Evolutionary conservation across 1,140 invertebrate species (phyloP).

Genomic region (Trichogramma pretiosum): DNA sequence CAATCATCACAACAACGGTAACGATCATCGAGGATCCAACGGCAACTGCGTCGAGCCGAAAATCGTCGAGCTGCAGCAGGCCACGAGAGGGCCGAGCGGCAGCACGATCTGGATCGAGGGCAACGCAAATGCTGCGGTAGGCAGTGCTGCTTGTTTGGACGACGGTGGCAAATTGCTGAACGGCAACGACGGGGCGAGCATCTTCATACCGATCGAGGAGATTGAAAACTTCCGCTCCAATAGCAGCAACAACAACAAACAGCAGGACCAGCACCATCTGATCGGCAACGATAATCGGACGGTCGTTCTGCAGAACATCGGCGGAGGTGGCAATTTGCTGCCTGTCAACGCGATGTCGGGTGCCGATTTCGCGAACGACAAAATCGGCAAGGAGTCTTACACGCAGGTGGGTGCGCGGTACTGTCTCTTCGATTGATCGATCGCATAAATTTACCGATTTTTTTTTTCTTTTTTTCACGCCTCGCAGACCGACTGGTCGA

Average conservation of each 20-base stretch:
- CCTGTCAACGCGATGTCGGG: neutral
- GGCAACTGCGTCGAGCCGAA: no score
- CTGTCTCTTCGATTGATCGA: no score
- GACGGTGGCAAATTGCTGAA: neutral
- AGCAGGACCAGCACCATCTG: no score
- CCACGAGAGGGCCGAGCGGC: conserved; percentile 10
- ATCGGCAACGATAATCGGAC: no score
- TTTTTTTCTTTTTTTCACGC: neutral
- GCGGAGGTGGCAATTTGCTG: no score
- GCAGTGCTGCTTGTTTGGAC: conserved; percentile 17
- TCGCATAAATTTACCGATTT: no score
- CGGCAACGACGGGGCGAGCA: neutral
- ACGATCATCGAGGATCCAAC: conserved; percentile 12
- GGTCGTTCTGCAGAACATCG: conserved; percentile 23
- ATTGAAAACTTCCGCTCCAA: conserved; percentile 8
- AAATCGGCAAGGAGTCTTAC: neutral
- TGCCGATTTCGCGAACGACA: neutral
- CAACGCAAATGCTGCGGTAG: conserved; percentile 23
- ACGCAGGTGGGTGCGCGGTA: no score
- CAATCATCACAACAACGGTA: conserved; percentile 11
- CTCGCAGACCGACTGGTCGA: neutral
- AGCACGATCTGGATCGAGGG: conserved; percentile 7
- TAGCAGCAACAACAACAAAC: no score
- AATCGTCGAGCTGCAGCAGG: no score
- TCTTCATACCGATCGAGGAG: conserved; percentile 15